phyloP scores from a whole-genome alignment of 2,113 vertebrate species.

The Phasianus colchicus region DNA sequence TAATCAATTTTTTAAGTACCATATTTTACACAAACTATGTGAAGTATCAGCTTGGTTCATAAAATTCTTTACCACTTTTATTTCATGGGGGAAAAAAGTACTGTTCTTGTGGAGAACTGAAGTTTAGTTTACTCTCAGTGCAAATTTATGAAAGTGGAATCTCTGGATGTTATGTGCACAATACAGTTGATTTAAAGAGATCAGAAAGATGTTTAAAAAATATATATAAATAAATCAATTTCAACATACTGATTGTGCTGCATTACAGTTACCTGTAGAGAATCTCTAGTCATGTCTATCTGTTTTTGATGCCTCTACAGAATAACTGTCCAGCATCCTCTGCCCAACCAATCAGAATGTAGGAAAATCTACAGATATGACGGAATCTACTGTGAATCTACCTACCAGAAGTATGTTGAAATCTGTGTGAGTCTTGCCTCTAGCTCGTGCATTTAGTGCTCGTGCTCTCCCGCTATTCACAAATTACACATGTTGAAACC shows the following conservation, averaged over 20 bases:
- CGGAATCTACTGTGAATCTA: constrained; percentile 89
- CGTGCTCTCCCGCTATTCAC: constrained; percentile 80
- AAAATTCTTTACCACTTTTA: constrained; percentile 53
- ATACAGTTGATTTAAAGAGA: constrained; percentile 68
- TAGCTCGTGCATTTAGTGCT: constrained; percentile 86
- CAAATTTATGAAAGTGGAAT: constrained; percentile 71
- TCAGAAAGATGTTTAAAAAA: constrained; percentile 66
- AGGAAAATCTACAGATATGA: constrained; percentile 89
- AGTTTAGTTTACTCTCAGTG: constrained; percentile 66
- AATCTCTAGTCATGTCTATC: constrained; percentile 85
- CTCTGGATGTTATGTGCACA: constrained; percentile 62
- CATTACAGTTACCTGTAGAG: constrained; percentile 84
- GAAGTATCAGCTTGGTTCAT: constrained; percentile 26
- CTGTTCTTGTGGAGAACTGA: not conserved
- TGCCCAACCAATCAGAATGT: constrained; percentile 89
- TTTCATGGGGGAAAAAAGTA: not conserved
- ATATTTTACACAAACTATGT: not conserved
- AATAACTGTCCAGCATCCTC: constrained; percentile 88
- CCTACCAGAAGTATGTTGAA: constrained; percentile 90
- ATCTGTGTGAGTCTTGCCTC: constrained; percentile 88
- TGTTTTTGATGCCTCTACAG: constrained; percentile 89
- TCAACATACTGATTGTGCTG: constrained; percentile 83
- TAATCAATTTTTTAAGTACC: constrained; percentile 7
- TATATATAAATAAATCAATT: constrained; percentile 53
- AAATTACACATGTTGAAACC: constrained; percentile 76